Base-by-base conservation (phyloP, 2,888 invertebrate genomes). In the Helleia helle region DNA sequence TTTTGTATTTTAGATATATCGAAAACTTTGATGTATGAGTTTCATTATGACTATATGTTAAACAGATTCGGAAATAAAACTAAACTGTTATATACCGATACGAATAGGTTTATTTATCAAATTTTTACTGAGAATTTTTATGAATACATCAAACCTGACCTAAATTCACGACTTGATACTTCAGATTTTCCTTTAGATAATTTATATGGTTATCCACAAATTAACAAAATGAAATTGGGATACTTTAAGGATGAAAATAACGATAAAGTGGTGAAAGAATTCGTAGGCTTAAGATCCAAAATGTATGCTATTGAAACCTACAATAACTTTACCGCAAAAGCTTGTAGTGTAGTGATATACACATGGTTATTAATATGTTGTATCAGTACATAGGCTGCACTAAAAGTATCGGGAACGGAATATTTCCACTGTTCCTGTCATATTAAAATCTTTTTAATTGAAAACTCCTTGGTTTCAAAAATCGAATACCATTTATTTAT, bases 111-210 rank as follows among this genome's bases (percentile, higher is more conserved):
- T 4, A 39, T 54, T 18, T 59, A 57, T 41, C 48, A 55, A 46
- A 49, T 52, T 24, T 44, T 36, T 22, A 47, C 44, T 6, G 14
- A 46, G 7, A 38, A 55, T 44, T 55, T 56, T 29, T 58, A 58
- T 38, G 7, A 43, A 2, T 49, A 55, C 9, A 50, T 56, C 7
- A 50, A 52, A 50, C 24, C 29, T 3, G 55, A 56, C 25, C 57
- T 18, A 12, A n/a, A 6, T 11, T 8, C 25, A 9, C 25, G 44
- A 28, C 53, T 54, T 46, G 54, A 58, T 46, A 55, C 56, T 8
- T 60, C 60, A 3, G 58, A 60, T 38, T 62, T 60, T 51, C 27
- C 41, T 5, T 1, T 5, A 5, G 28, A 62, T 31, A 40, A 30
- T 40, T 14, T 30, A 7, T 40, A 12, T 30, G 15, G 15, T 7